Percentiles rank a stretch among this genome's conserved stretches.
These are phyloP conservation scores for Tenrec ecaudatus DNA, from an alignment of 2,113 vertebrate species.

Conservation along the genomic window DNA sequence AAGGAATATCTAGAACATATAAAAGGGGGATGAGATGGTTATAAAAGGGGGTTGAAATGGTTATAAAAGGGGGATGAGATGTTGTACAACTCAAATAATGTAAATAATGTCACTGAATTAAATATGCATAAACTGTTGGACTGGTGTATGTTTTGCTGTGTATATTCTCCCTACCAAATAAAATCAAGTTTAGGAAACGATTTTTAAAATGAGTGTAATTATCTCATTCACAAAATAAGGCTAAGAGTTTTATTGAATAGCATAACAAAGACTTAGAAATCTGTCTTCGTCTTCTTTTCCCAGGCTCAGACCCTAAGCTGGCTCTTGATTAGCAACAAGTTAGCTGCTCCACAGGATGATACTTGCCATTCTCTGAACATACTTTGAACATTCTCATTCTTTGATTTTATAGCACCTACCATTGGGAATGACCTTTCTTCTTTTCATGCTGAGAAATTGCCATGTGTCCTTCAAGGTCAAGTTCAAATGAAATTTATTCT, in stretches of 20 bases:
- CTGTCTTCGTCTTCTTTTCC: rapidly evolving
- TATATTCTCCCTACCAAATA: background rate
- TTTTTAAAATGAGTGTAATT: background rate
- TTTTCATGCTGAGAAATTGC: background rate
- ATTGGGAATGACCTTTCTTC: background rate
- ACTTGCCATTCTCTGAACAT: background rate
- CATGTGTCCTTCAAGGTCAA: background rate
- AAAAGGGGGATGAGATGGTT: no score
- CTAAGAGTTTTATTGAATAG: no score
- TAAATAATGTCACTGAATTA: background rate
- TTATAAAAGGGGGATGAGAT: no score
- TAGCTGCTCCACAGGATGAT: background rate
- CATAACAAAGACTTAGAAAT: background rate
- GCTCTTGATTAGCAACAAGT: rapidly evolving
- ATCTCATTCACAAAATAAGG: background rate
- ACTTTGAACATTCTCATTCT: rapidly evolving
- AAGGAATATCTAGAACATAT: no score
- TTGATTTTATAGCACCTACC: background rate
- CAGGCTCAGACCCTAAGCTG: rapidly evolving
- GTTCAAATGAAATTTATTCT: background rate
- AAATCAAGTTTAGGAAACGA: background rate
- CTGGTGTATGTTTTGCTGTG: background rate
- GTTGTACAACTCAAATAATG: background rate
- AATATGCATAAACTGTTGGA: background rate
- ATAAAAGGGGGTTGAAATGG: no score